A percentile compares a stretch with the other conserved stretches of the same genome.
Conservation (phyloP, 2,797 vertebrate genomes). For the Artibeus jamaicensis region DNA sequence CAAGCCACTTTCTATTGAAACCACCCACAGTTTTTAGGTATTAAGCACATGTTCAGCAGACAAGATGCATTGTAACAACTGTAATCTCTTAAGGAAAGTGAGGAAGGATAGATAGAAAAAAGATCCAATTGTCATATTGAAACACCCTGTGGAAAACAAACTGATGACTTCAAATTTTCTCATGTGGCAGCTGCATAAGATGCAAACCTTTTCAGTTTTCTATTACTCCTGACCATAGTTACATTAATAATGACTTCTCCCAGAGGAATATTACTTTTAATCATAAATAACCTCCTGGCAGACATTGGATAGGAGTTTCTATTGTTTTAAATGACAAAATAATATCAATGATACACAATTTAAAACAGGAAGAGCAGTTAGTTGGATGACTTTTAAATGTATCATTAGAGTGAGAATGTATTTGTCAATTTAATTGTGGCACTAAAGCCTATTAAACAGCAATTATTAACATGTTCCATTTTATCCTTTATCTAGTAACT, state of each 20-base stretch:
- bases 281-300: slow-evolving; percentile 20
- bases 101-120: not conserved
- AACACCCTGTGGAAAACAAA: not conserved
- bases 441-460: slow-evolving; percentile 32
- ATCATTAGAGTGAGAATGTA: slow-evolving; percentile 21
- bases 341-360: slow-evolving; percentile 42
- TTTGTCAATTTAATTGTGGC: slow-evolving; percentile 55
- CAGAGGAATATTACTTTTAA: slow-evolving; percentile 1
- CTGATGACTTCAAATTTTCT: not conserved
- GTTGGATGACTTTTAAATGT: slow-evolving; percentile 43
- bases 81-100: not conserved
- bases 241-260: slow-evolving; percentile 13
- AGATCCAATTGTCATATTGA: not conserved
- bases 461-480: slow-evolving; percentile 34
- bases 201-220: not conserved
- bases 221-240: not conserved
- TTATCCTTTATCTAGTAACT: slow-evolving; percentile 33
- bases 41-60: not conserved
- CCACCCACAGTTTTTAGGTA: not conserved
- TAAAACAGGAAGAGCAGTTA: slow-evolving; percentile 46
- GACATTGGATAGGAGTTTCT: not conserved
- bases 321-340: slow-evolving; percentile 55
- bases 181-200: not conserved
- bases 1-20: not conserved
- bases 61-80: not conserved